phyloP scores from a whole-genome alignment of 92 coral and sea anemone species.

The Porites cylindrica region DNA sequence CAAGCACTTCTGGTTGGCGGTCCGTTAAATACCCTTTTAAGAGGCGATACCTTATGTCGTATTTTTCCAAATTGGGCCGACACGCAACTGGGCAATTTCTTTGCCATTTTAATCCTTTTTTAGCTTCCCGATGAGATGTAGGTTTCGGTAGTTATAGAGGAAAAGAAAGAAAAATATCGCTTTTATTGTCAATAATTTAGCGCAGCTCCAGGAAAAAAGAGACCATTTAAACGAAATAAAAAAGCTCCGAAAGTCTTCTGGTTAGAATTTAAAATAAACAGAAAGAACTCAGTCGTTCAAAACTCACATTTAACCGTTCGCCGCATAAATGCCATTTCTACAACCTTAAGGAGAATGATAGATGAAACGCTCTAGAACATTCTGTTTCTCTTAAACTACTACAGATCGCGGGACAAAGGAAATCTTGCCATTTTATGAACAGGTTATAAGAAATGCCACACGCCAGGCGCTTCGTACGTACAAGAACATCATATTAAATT shows the following conservation, averaged over 20 bases:
- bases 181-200: neutral
- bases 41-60: conserved; percentile 22
- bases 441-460: neutral
- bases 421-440: conserved; percentile 5
- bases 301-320: neutral
- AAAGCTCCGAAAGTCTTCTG: neutral
- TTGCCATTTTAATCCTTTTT: conserved; percentile 10
- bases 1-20: conserved; percentile 45
- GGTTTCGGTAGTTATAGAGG: conserved; percentile 2
- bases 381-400: neutral
- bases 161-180: conserved; percentile 3
- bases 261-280: neutral
- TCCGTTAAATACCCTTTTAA: conserved; percentile 59
- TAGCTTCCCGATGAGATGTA: conserved; percentile 14
- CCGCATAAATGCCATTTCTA: neutral
- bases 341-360: neutral
- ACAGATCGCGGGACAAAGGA: neutral
- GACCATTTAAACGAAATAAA: conserved; percentile 1
- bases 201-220: neutral
- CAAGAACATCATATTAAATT: conserved; percentile 21
- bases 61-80: conserved; percentile 13
- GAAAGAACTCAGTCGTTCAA: neutral
- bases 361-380: too few relatives aligned
- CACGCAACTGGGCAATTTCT: conserved; percentile 18
- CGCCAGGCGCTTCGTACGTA: conserved; percentile 27